Evolutionary conservation across 2,888 invertebrate genomes (phyloP).

Genomic region (Cryptocheilus praepositus): DNA sequence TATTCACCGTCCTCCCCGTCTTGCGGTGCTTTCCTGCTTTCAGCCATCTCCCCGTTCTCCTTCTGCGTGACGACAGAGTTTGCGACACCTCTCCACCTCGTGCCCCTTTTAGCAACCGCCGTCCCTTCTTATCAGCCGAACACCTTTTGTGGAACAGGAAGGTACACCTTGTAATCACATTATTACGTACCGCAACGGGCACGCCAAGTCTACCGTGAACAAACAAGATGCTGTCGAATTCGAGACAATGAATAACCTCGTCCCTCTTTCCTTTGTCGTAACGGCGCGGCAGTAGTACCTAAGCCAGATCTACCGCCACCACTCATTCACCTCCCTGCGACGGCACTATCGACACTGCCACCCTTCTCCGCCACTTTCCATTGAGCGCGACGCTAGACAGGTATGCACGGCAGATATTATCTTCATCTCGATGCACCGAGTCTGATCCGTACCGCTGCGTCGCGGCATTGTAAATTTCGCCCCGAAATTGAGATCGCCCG

Average conservation of each 20-base stretch:
- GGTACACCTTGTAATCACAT: constrained; percentile 47
- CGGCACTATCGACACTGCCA: constrained; percentile 2
- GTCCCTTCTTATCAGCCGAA: not conserved
- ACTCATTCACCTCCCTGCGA: not conserved
- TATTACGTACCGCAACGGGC: constrained; percentile 30
- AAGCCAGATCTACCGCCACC: too few relatives aligned
- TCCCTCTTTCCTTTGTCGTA: too few relatives aligned
- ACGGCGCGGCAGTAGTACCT: not conserved
- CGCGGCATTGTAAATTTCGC: constrained; percentile 17
- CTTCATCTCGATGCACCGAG: constrained; percentile 23
- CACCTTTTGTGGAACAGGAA: constrained; percentile 5
- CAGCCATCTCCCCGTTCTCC: too few relatives aligned
- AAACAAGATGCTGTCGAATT: constrained; percentile 19
- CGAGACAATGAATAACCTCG: constrained; percentile 42
- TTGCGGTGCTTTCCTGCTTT: constrained; percentile 14
- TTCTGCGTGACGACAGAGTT: too few relatives aligned
- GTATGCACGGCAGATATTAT: constrained; percentile 42
- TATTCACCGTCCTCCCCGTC: not conserved
- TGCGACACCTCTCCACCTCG: too few relatives aligned
- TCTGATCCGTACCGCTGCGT: constrained; percentile 20
- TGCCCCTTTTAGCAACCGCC: too few relatives aligned
- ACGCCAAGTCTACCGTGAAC: constrained; percentile 22
- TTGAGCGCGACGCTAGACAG: constrained; percentile 32
- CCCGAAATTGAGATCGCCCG: constrained; percentile 7
- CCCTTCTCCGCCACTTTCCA: constrained; percentile 19